Evolutionary conservation across 2,113 vertebrate species (phyloP).

Genomic region (Raphicerus campestris): DNA sequence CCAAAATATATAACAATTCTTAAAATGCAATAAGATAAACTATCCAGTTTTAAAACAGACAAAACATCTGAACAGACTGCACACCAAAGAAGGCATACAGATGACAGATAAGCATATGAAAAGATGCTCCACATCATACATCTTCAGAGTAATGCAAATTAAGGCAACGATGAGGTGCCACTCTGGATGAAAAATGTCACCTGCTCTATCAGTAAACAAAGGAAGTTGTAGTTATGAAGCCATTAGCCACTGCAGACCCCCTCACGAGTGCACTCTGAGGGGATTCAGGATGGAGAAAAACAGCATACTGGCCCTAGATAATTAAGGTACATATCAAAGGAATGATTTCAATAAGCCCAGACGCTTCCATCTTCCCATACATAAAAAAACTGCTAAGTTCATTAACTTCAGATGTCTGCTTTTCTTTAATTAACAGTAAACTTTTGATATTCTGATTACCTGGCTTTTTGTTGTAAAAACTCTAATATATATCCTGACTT

Average conservation of each 20-base stretch:
- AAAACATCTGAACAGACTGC: background rate
- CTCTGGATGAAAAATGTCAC: background rate
- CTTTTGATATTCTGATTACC: background rate
- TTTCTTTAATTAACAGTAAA: background rate
- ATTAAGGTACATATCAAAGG: background rate
- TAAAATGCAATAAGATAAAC: background rate
- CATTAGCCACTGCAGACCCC: background rate
- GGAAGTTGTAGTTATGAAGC: background rate
- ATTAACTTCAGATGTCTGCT: background rate
- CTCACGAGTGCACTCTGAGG: background rate
- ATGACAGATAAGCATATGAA: background rate
- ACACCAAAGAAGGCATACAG: background rate
- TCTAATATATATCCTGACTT: background rate
- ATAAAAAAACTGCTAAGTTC: background rate
- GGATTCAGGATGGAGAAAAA: background rate
- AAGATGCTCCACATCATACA: background rate
- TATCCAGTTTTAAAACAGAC: background rate
- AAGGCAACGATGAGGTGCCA: background rate
- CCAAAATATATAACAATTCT: background rate
- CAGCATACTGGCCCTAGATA: background rate
- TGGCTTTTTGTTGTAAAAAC: background rate
- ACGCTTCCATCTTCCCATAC: background rate
- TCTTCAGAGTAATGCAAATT: background rate
- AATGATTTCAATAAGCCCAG: background rate
- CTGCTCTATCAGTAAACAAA: background rate